A percentile compares a stretch with the other conserved stretches of the same genome.
These are phyloP conservation scores for Saccostrea echinata DNA, from an alignment of 1,140 invertebrate genomes.

Conservation along the genomic window DNA sequence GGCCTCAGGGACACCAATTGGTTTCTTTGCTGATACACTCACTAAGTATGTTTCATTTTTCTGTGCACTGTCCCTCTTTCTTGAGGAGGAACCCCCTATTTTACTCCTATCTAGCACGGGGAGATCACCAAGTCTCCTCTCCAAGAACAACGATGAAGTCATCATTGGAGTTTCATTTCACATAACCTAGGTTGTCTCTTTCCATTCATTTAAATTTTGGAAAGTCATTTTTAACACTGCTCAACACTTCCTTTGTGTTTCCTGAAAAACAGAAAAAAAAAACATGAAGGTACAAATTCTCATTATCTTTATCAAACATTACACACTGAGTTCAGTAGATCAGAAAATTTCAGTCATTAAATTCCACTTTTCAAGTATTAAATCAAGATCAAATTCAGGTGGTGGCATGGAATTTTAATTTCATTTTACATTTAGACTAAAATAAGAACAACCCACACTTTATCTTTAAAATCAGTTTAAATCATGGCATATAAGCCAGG, in stretches of 20 bases:
- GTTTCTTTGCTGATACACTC: constrained; percentile 1
- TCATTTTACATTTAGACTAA: not conserved
- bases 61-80: not conserved
- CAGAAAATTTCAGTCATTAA: constrained; percentile 25
- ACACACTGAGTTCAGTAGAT: not conserved
- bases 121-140: constrained; percentile 20
- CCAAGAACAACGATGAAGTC: constrained; percentile 34
- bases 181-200: not conserved
- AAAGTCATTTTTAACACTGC: not conserved
- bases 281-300: not conserved
- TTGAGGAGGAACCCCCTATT: not conserved
- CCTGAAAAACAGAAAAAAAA: not conserved
- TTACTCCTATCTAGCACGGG: not conserved
- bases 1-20: not conserved
- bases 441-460: not conserved
- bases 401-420: not conserved
- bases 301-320: not conserved
- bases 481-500: not conserved
- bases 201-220: not conserved
- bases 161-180: not conserved
- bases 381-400: not conserved
- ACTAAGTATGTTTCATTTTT: not conserved
- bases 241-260: not conserved
- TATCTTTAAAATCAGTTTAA: not conserved
- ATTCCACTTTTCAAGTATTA: constrained; percentile 2